Evolutionary conservation across 2,113 vertebrate genomes (phyloP), one percentile per base, ranked within the genome.

Genomic region (Cygnus atratus): DNA sequence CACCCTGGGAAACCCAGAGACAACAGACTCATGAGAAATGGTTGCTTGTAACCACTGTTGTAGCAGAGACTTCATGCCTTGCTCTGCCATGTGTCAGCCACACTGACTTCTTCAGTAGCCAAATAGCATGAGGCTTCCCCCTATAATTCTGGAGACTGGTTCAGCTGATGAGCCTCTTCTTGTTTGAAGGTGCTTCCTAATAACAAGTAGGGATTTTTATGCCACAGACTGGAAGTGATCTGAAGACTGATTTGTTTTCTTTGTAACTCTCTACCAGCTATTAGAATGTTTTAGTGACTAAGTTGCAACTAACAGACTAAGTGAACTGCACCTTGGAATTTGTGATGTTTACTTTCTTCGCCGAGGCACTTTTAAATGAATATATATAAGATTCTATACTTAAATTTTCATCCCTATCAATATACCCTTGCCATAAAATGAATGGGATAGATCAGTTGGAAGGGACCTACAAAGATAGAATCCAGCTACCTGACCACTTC

Each of bases 141-240:
- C 12, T 17, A 0, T 25, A 35, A 20, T 33, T 59, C 39, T 44
- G 11, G 4, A 2, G 14, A 28, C 1, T 71, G 43, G 5, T 70
- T 87, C 50, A 78, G 6, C 25, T 84, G 35, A 37, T 71, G 43
- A 81, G 6, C 35, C 10, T 44, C 24, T 70, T n/a, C 54, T 21
- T 37, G 12, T n/a, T 12, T 50, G 62, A 79, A 75, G 14, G 7
- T 71, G 7, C 5, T 81, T 28, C n/a, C 43, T 59, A 50, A 0
- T 1, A 43, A 11, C 29, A 74, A 5, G 75, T 8, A 3, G 33
- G n/a, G 52, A 31, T 48, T 84, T 88, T 43, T 82, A 28, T 57
- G 21, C 26, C 46, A n/a, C 31, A 58, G 6, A 59, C 39, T n/a
- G n/a, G n/a, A 83, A 63, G 68, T 31, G 44, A 17, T 6, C 61